Base-by-base conservation (phyloP, 2,113 vertebrate species). In the Sialia sialis region DNA sequence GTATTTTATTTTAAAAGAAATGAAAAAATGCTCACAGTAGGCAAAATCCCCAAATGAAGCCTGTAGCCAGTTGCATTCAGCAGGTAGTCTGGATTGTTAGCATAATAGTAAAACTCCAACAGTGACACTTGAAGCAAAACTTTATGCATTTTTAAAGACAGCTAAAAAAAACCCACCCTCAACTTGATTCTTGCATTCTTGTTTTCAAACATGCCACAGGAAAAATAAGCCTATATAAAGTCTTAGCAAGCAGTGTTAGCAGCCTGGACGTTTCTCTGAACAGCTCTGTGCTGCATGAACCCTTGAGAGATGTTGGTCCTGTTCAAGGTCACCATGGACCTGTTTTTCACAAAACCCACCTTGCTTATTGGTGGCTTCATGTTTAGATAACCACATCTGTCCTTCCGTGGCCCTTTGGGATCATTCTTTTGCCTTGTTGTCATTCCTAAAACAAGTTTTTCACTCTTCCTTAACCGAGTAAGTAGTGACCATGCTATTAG, bases 71-170 rank as follows among this genome's bases (percentile, higher is more conserved):
- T 84, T 83, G 68, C 87, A 91, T 95, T 84, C 93, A 95, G 96
- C 82, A 0, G 89, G 95, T 91, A 94, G 96, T 73, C 91, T 79
- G 73, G 62, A 60, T 93, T 96, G 93, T 96, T 93, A 90, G 85
- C 92, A 93, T 96, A 96, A 97, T 91, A 92, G 90, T 94, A 76
- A 90, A 97, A 87, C 88, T 88, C 94, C 94, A 94, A 77, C 91
- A 95, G 95, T 93, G 95, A 95, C 83, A 95, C 90, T 90, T 85
- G 94, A 95, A 97, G 94, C 95, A 96, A 91, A 95, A 95, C 91
- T 96, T 95, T 91, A 95, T 90, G 87, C 95, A 95, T 93, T 96
- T 95, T 95, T 94, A 95, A 97, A 97, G 89, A 90, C 51, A 91
- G 82, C 63, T 89, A 66, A 89, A 92, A 91, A 91, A 76, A 77